Evolutionary conservation across 1,140 invertebrate species (phyloP), one percentile per base, ranked within the genome.

Genomic region (Lordiphosa mommai): DNA sequence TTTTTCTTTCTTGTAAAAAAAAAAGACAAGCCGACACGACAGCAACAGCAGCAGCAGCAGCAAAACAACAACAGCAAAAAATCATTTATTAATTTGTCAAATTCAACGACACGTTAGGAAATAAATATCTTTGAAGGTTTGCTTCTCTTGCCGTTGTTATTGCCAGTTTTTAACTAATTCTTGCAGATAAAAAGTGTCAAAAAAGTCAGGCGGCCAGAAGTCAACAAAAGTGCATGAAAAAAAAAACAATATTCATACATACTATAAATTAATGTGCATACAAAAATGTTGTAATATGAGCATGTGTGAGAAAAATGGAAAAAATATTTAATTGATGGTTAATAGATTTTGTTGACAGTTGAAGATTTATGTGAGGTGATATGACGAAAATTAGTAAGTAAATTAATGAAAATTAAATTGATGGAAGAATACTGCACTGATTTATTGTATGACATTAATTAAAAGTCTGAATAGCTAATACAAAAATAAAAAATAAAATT

Each of bases 11-110:
- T 47, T 43, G 40, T 43, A 43, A 43, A 27, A 46, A 14, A 14
- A 8, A 32, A 9, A 58, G 40, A 40, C 63, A 67, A 44, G 23
- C 52, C 47, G 61, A 57, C 61, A 66, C 37, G 61, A 57, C 61
- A 66, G 51, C 61, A 52, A 14, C 20, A 4, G 14, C 43, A 47
- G 29, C 43, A 30, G 12, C 23, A 16, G 9, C 36, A 33, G 23
- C 32, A 48, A 14, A 49, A 36, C 33, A 56, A 38, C 48, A 32
- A 61, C 56, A 52, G 14, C 48, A 33, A 14, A 37, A 63, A 69
- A 59, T 68, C 65, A 69, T 69, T 61, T 69, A 69, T 69, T 69
- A 69, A 69, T 69, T 69, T 69, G 66, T 69, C 65, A 69, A 69
- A 69, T 50, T 61, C 56, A 69, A 69, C 46, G 34, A 69, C 44